Base-by-base conservation (phyloP, 2,797 vertebrate genomes). In the Crocidura indochinensis region DNA sequence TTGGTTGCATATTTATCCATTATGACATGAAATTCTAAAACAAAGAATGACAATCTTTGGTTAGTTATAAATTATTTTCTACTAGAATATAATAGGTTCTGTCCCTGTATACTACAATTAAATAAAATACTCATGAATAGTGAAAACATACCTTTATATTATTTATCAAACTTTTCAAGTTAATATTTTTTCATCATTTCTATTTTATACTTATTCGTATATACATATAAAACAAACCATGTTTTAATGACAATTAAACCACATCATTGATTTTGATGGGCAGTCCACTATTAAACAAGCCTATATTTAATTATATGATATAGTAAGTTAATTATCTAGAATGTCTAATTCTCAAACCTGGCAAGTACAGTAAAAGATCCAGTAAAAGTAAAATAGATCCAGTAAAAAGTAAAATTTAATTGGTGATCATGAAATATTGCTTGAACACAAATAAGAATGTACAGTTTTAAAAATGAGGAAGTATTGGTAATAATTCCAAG, bases 261-360 rank as follows among this genome's bases (percentile, higher is more conserved):
- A 46, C 71, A 74, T 62, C 20, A 67, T 75, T 93, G 60, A 14
- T 49, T 81, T 92, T 75, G n/a, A 79, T 64, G 71, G 80, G n/a
- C 53, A 73, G 5, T 29, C 11, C 14, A 75, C 12, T 74, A 68
- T 75, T 76, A 38, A 84, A 31, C 31, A 90, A 10, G 6, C 51
- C 78, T 78, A 56, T 67, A 80, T 74, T 69, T 87, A 81, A 87
- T 92, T 92, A 74, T 24, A 93, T 77, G 11, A 29, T 26, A 31
- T 7, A 79, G 20, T 17, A 79, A 91, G 74, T 91, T 29, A 81
- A 49, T 91, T 88, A 46, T 65, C 67, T 78, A 76, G 6, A 82
- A 81, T 24, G 68, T 0, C 80, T 94, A 92, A 22, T 53, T 82
- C 56, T 24, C 76, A 83, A 62, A 29, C 62, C 26, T 79, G 71